A percentile compares a stretch with the other conserved stretches of the same genome.
These are phyloP conservation scores for Varanus komodoensis DNA, from an alignment of 2,113 vertebrate genomes.

Conservation along the genomic window DNA sequence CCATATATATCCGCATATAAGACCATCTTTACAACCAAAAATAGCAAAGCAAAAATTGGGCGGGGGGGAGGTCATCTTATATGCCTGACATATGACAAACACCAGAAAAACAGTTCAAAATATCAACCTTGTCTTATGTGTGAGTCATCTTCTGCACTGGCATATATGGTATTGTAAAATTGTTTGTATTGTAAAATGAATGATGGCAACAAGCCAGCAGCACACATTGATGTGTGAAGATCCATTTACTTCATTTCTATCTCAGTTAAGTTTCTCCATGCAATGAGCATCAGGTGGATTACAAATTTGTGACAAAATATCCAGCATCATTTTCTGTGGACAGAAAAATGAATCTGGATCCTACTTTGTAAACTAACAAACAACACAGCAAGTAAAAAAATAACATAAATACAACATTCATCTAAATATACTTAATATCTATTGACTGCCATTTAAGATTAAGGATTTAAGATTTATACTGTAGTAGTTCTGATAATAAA, in stretches of 20 bases:
- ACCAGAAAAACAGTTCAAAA: too few species aligned
- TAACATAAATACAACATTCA: background rate
- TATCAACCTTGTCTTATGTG: too few species aligned
- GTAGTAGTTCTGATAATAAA: background rate
- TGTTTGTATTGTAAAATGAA: background rate
- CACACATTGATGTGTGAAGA: slow-evolving; percentile 21
- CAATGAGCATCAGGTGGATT: background rate
- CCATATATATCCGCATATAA: too few species aligned
- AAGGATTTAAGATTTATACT: slow-evolving; percentile 22
- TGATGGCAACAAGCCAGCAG: background rate
- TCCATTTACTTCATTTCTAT: background rate
- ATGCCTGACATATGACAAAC: too few species aligned
- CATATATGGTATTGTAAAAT: too few species aligned
- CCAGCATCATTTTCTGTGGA: too few species aligned
- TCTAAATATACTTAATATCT: background rate
- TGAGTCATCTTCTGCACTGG: too few species aligned
- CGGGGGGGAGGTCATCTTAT: too few species aligned
- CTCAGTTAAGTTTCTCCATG: background rate
- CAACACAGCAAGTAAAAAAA: background rate
- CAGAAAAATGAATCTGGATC: too few species aligned
- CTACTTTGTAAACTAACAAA: background rate
- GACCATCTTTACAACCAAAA: too few species aligned
- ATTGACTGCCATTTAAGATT: background rate
- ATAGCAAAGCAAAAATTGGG: too few species aligned
- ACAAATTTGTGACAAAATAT: background rate